phyloP scores from a whole-genome alignment of 2,113 vertebrate species.

The Zapornia atra region DNA sequence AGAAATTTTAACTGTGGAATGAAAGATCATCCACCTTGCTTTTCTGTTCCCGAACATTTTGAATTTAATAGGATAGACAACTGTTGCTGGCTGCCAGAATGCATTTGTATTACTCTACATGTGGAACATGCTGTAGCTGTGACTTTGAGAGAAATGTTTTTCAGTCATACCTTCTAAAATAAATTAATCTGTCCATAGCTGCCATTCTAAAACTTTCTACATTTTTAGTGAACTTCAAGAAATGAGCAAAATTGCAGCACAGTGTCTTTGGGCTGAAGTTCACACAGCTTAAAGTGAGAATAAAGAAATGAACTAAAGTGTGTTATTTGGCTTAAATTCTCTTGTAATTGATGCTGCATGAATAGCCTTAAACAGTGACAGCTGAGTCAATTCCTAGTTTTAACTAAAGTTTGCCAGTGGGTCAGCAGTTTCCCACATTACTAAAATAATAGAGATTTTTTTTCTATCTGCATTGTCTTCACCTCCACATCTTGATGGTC shows the following conservation, averaged over 20 bases:
- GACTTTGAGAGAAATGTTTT: neutral
- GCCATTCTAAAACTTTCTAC: neutral
- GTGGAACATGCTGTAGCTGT: neutral
- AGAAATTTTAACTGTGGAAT: neutral
- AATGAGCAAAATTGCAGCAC: neutral
- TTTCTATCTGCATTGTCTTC: neutral
- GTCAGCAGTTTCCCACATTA: neutral
- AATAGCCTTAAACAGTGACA: neutral
- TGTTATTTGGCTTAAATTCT: neutral
- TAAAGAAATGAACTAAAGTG: neutral
- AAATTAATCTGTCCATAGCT: neutral
- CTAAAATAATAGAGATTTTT: neutral
- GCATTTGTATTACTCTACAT: neutral
- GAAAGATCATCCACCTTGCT: rapidly evolving
- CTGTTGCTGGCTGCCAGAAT: neutral
- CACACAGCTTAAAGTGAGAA: neutral
- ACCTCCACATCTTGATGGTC: neutral
- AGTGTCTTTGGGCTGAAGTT: neutral
- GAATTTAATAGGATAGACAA: neutral
- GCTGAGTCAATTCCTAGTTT: neutral
- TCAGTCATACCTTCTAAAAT: neutral
- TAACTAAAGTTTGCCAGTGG: neutral
- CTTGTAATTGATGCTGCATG: neutral
- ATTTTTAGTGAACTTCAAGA: neutral
- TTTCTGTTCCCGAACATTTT: neutral